Evolutionary conservation across 2,888 invertebrate genomes (phyloP).

Genomic region (Aporophyla lueneburgensis): DNA sequence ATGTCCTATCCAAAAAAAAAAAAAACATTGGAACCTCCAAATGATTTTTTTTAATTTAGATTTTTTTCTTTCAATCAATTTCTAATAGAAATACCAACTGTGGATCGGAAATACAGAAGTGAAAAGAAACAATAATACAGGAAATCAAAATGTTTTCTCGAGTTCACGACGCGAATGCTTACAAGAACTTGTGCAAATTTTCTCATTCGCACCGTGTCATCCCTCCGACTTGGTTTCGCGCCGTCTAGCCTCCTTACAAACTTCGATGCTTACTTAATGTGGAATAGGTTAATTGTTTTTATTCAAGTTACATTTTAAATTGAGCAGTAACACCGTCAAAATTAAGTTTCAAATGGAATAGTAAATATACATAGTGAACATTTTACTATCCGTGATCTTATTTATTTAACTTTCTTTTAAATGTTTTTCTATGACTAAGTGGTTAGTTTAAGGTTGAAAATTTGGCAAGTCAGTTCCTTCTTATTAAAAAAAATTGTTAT

Average conservation of each 20-base stretch:
- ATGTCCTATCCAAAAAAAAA: too few species aligned
- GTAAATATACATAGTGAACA: too few species aligned
- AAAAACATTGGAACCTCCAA: too few species aligned
- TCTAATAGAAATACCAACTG: not conserved
- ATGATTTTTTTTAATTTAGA: too few species aligned
- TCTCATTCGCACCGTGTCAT: slow-evolving; percentile 79
- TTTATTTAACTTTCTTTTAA: not conserved
- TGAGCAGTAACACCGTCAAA: not conserved
- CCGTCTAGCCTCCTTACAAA: slow-evolving; percentile 74
- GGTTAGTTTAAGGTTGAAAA: not conserved
- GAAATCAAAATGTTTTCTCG: slow-evolving; percentile 29
- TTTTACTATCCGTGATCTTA: too few species aligned
- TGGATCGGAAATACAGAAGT: slow-evolving; percentile 3
- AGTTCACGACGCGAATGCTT: slow-evolving; percentile 11
- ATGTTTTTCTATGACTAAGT: not conserved
- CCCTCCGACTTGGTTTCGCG: slow-evolving; percentile 75
- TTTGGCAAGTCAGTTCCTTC: not conserved
- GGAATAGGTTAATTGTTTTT: slow-evolving; percentile 65
- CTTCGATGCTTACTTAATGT: slow-evolving; percentile 70
- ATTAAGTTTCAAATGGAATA: not conserved
- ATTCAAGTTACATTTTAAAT: not conserved
- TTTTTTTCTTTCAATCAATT: not conserved
- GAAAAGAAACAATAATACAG: slow-evolving; percentile 21
- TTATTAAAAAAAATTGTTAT: too few species aligned
- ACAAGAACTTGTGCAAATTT: slow-evolving; percentile 70